Evolutionary conservation across 2,113 vertebrate species (phyloP), one percentile per base, ranked within the genome.

Genomic region (Menura novaehollandiae): DNA sequence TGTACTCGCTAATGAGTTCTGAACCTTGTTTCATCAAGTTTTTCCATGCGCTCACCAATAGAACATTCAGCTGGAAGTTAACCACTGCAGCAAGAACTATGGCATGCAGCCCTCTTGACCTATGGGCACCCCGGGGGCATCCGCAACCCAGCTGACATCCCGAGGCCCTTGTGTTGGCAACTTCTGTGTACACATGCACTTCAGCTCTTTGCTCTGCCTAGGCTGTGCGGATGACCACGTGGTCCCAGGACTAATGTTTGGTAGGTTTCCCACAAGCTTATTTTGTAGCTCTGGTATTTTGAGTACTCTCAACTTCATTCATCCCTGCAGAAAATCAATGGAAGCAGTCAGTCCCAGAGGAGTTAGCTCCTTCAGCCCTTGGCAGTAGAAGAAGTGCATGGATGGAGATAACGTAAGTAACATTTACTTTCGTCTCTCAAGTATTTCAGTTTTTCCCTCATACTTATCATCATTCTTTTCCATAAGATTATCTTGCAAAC

Each of bases 41-140:
- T 77, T 66, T 73, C 59, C 28, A 24, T 56, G 58, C 17, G 76
- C 19, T 87, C 0, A 3, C 69, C 3, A 0, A 22, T 3, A 60
- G 24, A 43, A 33, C 3, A 5, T 33, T 58, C 51, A 55, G 30
- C 39, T 53, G n/a, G 85, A 81, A 78, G 47, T 26, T 78, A 39
- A 14, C 39, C 20, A 37, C 39, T 5, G 3, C 0, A 0, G 63
- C 64, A 72, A 49, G 39, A 33, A 9, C 47, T 64, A 16, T 17
- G 30, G 33, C 8, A 3, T 26, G 41, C 15, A 55, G 39, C 15
- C 56, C 39, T 91, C 62, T 32, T 72, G 20, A 58, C 62, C 55
- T 28, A 21, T 44, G 49, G 11, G 55, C 0, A 1, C 63, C 47
- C 30, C 43, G 39, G 39, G 19, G 43, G 44, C 35, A 81, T 52